phyloP scores from a whole-genome alignment of 2,888 invertebrate genomes.

The Lobophora halterata region DNA sequence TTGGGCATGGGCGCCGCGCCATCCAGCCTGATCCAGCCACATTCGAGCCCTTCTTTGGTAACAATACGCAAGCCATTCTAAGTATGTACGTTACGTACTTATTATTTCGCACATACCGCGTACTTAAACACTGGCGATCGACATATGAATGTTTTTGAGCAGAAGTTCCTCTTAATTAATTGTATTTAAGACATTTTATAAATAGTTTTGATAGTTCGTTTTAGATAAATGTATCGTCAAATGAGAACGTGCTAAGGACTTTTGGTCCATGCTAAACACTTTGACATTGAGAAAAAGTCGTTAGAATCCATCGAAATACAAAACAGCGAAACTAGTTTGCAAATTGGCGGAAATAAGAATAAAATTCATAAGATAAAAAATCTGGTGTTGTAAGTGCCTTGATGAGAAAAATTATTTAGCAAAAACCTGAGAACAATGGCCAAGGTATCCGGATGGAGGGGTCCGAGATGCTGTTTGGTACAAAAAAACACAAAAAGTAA shows the following conservation, averaged over 20 bases:
- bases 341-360: background rate
- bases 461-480: constrained; percentile 26
- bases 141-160: no score
- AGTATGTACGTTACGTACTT: constrained; percentile 16
- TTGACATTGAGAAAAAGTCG: no score
- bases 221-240: no score
- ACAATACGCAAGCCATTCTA: constrained; percentile 21
- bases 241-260: no score
- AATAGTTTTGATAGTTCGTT: no score
- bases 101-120: background rate
- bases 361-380: background rate
- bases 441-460: constrained; percentile 26
- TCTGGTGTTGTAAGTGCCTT: background rate
- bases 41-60: constrained; percentile 19
- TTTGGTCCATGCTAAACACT: no score
- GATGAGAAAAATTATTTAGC: constrained; percentile 25
- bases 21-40: constrained; percentile 21
- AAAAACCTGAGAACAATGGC: constrained; percentile 42
- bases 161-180: no score
- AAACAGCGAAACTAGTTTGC: no score
- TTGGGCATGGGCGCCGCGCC: constrained; percentile 12
- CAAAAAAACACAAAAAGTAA: no score
- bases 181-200: no score
- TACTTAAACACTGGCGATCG: constrained; percentile 2
- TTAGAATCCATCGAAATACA: no score